Conservation (phyloP, 2,888 invertebrate species). For the Heliconius cydno region DNA sequence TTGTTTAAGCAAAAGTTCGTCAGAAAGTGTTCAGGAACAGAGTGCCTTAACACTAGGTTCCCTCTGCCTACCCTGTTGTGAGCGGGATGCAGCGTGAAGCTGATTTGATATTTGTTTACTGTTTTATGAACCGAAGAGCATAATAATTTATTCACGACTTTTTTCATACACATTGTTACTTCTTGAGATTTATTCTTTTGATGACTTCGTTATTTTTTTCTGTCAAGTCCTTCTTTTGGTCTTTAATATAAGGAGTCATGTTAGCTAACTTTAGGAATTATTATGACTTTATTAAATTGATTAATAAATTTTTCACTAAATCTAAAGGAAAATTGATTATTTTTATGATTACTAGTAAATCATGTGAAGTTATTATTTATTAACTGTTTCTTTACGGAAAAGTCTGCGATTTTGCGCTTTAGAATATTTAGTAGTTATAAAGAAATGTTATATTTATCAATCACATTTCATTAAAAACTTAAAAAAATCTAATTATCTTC, state of each 20-base stretch:
- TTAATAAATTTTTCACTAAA: too few relatives aligned
- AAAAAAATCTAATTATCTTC: neutral
- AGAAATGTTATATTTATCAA: neutral
- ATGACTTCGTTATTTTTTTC: conserved; percentile 12
- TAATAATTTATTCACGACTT: conserved; percentile 45
- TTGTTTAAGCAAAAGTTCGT: conserved; percentile 31
- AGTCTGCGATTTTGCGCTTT: too few relatives aligned
- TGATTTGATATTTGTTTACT: conserved; percentile 34
- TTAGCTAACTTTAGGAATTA: neutral
- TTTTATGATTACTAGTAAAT: too few relatives aligned
- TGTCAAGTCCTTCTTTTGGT: neutral
- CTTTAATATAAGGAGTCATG: neutral
- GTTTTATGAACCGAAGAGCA: conserved; percentile 44
- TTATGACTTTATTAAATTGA: neutral
- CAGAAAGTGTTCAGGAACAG: too few relatives aligned
- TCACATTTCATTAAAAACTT: neutral
- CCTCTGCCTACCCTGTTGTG: too few relatives aligned
- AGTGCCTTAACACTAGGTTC: too few relatives aligned
- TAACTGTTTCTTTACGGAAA: too few relatives aligned
- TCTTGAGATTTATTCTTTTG: conserved; percentile 38
- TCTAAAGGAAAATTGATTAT: too few relatives aligned
- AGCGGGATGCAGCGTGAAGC: too few relatives aligned
- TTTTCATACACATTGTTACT: conserved; percentile 38
- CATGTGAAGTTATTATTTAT: too few relatives aligned
- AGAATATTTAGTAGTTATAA: too few relatives aligned